These are phyloP conservation scores for Amphiprion clarkii DNA, from an alignment of 2,797 vertebrate genomes.

Conservation along the genomic window DNA sequence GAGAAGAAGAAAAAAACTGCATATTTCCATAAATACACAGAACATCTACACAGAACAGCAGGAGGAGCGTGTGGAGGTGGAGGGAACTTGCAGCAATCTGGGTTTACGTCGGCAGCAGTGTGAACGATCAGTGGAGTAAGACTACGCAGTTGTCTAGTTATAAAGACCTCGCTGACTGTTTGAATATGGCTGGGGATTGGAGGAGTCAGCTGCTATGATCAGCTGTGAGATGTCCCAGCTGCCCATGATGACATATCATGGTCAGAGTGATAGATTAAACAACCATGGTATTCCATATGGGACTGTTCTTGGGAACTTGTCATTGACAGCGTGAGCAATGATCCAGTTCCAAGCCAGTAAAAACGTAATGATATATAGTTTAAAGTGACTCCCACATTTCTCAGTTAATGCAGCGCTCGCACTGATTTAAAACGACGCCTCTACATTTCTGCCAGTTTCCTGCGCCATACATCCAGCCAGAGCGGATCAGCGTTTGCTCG, in stretches of 20 bases:
- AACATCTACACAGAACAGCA: conserved; percentile 40
- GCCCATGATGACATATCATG: conserved; percentile 25
- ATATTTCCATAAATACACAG: conserved; percentile 38
- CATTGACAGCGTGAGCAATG: conserved; percentile 30
- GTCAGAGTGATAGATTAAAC: conserved; percentile 16
- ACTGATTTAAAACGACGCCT: conserved; percentile 52
- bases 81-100: conserved; percentile 26
- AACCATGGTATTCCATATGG: conserved; percentile 9
- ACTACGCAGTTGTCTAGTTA: conserved; percentile 32
- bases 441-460: conserved; percentile 54
- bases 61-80: conserved; percentile 9
- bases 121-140: conserved; percentile 21
- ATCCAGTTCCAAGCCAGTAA: conserved; percentile 31
- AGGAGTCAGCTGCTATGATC: conserved; percentile 29
- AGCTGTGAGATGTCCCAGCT: conserved; percentile 3
- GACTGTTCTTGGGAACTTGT: conserved; percentile 20
- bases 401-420: conserved; percentile 42
- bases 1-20: background rate
- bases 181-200: conserved; percentile 10
- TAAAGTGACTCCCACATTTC: conserved; percentile 42
- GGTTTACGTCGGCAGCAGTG: conserved; percentile 35
- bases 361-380: conserved; percentile 54
- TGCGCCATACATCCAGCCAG: conserved; percentile 57
- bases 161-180: conserved; percentile 24
- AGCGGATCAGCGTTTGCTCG: conserved; percentile 64